Evolutionary conservation across 2,888 invertebrate species (phyloP), one percentile per base, ranked within the genome.

Genomic region (Scotopteryx bipunctaria): DNA sequence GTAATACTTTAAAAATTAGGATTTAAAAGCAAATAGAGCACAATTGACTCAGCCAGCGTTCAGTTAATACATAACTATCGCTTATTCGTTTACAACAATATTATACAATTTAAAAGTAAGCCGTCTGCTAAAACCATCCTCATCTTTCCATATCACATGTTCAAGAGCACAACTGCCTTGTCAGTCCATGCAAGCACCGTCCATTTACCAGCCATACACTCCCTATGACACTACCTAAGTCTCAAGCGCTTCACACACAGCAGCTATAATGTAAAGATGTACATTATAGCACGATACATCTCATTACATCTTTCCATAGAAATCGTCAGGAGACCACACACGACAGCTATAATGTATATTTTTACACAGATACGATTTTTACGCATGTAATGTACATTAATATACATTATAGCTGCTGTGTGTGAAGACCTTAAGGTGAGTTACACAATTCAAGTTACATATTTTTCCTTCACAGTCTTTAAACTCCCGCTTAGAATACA

Each of bases 1-100:
- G 33, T 25, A 17, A 36, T 27, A 45, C 4, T 36, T 41, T 14
- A 37, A 17, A 55, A 59, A 51, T 46, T 38, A 17, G 36, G 37
- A 59, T 52, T 51, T 42, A 48, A 59, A 58, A 50, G 50, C 55
- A 49, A 61, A 64, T 42, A 57, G 55, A 57, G 51, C 63, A 71
- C 73, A 71, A 72, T 66, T n/a, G 74, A 75, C 71, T 80, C 73
- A 40, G 44, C 76, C 76, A 82, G 82, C 77, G 66, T 78, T 71
- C 69, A 73, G 74, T 80, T 74, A 80, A 81, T 83, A 81, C 81
- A 81, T 83, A 83, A 79, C 80, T 83, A 87, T 88, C 87, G 87
- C 83, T 86, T 87, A 86, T 49, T 80, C 76, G 81, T 82, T 82
- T 83, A 80, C 79, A 77, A 78, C 74, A 78, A 78, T 78, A 79